Base-by-base conservation (phyloP, 2,888 invertebrate genomes). In the Limenitis camilla region DNA sequence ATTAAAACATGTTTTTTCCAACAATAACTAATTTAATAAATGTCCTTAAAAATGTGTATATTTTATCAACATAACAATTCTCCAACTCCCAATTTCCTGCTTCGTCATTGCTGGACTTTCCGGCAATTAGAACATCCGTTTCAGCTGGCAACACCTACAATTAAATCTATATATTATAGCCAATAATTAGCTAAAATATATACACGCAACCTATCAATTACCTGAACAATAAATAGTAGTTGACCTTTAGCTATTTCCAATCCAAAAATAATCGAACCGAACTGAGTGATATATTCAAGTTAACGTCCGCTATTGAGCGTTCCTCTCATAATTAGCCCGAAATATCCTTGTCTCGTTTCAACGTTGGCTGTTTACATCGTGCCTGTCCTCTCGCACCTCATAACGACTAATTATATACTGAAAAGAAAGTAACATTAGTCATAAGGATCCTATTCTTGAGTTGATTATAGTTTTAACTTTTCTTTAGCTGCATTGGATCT, bases 311-410 rank as follows among this genome's bases (percentile, higher is more conserved):
- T 59, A 56, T 48, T 52, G 50, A 47, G 61, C 69, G 66, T 65
- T 67, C 70, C 64, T 61, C 56, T 67, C 67, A 73, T 73, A 72
- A 72, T 74, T 71, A 75, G 66, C 73, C 69, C 56, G 62, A 77
- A 78, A 81, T 76, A 79, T 71, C 73, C 59, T 49, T 56, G 59
- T 72, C 73, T 64, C 63, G 69, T 68, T 65, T 61, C 63, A 52
- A 52, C 61, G 54, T 49, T 44, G 49, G 52, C 55, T 55, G 56
- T 62, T 61, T 53, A 55, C 50, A 64, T 64, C 61, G 31, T 51
- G 59, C 62, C 53, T 61, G 59, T 65, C 65, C 64, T 49, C 64
- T 65, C 61, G 56, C 67, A 64, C 64, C 59, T 61, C 60, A 49
- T 61, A 60, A 61, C 52, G 54, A 51, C 60, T 60, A 61, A 59